Base-by-base conservation (phyloP, 1,140 invertebrate species). In the Nasonia longicornis region DNA sequence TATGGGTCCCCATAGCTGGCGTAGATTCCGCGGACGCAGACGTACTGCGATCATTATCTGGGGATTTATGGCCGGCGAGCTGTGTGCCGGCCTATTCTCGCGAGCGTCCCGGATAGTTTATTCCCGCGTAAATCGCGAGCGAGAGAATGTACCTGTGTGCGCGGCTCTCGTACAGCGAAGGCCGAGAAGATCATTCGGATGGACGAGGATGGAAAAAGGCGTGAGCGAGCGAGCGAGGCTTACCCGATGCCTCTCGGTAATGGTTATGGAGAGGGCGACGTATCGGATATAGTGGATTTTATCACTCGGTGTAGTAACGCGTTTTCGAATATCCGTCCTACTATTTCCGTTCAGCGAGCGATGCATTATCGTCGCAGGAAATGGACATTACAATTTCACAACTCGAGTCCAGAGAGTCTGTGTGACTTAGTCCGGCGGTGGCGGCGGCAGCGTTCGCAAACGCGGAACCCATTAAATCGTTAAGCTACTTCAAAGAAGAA, bases 1-100 rank as follows among this genome's bases (percentile, higher is more conserved):
- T 89, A 89, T 89, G 84, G 86, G 84, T 88, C 87, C 88, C 88
- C 87, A 86, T 87, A 88, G 88, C 87, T 87, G 82, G 81, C 84
- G 87, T 88, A 88, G 88, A 89, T 89, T 85, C 85, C 85, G 86
- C 84, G 83, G 87, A 89, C 87, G 83, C 85, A 88, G 88, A 89
- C 87, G 88, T 88, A 88, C 88, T 86, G 87, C 86, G 87, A 89
- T 89, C 87, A 88, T 89, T 88, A 89, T 89, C 87, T 84, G 79
- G 82, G 84, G 84, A 89, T 89, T 89, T 89, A 89, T 88, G 85
- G 85, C 48, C 64, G 76, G 16, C 63, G 67, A 48, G 58, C 70
- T 72, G 48, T 38, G 42, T 58, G 26, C 42, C 26, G 72, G 79
- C 75, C 80, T 74, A 79, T 82, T 82, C 81, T 82, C 81, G 82